These are phyloP conservation scores for Gallinago solitaria DNA, from an alignment of 2,797 vertebrate species.

Conservation along the genomic window DNA sequence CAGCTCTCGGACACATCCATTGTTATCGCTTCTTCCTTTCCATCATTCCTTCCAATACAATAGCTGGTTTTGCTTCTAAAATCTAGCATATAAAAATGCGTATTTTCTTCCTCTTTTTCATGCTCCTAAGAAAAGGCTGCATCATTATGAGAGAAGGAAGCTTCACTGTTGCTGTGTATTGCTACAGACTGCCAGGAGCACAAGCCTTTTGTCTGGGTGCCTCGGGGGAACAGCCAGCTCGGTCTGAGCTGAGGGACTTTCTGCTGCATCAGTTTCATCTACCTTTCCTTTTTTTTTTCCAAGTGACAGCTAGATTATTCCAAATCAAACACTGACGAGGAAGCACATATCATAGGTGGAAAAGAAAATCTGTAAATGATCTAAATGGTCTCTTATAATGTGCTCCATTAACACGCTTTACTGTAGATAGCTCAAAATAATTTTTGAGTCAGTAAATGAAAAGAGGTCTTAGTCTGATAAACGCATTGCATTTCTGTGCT, in stretches of 20 bases:
- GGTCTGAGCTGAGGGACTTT: neutral
- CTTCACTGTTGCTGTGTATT: neutral
- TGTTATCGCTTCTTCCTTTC: neutral
- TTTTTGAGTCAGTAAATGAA: constrained; percentile 9
- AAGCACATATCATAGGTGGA: neutral
- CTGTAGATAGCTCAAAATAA: neutral
- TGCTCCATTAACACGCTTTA: neutral
- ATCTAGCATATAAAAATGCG: neutral
- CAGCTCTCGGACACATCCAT: neutral
- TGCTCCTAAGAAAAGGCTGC: neutral
- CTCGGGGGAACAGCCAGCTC: neutral
- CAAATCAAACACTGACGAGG: neutral
- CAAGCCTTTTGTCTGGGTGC: neutral
- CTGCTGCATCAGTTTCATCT: neutral
- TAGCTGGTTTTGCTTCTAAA: neutral
- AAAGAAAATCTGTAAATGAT: neutral
- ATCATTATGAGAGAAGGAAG: neutral
- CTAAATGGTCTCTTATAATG: neutral
- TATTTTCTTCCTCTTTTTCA: neutral
- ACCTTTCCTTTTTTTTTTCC: neutral
- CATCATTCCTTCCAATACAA: neutral
- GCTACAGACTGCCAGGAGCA: neutral
- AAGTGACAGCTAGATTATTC: neutral
- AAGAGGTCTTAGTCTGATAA: neutral
- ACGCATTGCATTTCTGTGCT: neutral